A percentile compares a stretch with the other conserved stretches of the same genome.
These are phyloP conservation scores for Phodopus roborovskii DNA, from an alignment of 2,113 vertebrate genomes.

Conservation along the genomic window DNA sequence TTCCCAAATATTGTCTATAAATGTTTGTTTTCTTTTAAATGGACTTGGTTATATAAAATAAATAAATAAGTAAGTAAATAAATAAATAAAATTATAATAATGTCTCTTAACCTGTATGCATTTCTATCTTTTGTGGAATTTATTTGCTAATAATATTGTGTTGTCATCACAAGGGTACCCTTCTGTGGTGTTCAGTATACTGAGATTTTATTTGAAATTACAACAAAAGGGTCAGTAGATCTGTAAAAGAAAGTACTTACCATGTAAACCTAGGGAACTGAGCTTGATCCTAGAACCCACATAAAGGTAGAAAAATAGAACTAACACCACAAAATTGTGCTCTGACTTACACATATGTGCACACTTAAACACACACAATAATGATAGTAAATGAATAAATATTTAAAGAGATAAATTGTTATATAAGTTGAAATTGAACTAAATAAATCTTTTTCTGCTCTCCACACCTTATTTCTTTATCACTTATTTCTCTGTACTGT, in stretches of 20 bases:
- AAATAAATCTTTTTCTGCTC: neutral
- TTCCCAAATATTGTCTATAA: too few relatives aligned
- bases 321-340: neutral
- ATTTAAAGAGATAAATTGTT: too few relatives aligned
- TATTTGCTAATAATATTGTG: neutral
- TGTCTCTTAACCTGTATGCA: neutral
- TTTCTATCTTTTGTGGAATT: neutral
- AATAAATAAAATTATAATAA: too few relatives aligned
- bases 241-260: neutral
- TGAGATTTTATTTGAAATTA: neutral
- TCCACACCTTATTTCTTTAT: neutral
- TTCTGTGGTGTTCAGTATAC: neutral
- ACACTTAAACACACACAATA: neutral
- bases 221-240: neutral
- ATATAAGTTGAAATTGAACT: neutral
- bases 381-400: neutral
- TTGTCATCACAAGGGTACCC: neutral
- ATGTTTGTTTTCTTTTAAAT: too few relatives aligned
- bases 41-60: too few relatives aligned
- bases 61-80: too few relatives aligned
- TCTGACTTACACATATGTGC: too few relatives aligned
- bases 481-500: neutral
- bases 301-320: neutral
- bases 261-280: neutral
- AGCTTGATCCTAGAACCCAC: neutral